Percentiles rank a stretch among this genome's conserved stretches.
These are phyloP conservation scores for Empidonax traillii DNA, from an alignment of 2,113 vertebrate genomes.

Conservation along the genomic window DNA sequence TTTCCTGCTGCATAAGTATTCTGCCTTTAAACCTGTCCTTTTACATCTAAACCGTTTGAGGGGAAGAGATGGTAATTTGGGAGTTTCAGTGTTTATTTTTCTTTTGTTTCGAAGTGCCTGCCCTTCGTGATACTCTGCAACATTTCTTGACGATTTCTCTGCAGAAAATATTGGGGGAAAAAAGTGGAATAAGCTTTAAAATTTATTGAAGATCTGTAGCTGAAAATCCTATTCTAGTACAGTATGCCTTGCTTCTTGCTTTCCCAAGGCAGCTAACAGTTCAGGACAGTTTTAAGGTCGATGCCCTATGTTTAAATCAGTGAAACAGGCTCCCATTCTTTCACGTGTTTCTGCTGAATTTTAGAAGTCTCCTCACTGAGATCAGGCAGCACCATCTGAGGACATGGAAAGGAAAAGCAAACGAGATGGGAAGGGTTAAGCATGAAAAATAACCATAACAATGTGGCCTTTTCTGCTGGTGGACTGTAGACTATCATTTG, in stretches of 20 bases:
- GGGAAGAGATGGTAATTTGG: background rate
- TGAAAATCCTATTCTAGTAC: background rate
- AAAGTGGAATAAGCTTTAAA: background rate
- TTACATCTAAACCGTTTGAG: background rate
- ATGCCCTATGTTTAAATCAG: background rate
- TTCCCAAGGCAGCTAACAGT: background rate
- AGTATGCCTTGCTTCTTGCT: background rate
- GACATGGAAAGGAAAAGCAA: background rate
- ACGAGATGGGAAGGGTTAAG: background rate
- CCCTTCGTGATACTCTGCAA: background rate
- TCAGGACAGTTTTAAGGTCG: background rate
- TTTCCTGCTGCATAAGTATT: background rate
- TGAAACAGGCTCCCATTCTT: background rate
- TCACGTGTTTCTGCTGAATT: background rate
- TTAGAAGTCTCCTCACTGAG: background rate
- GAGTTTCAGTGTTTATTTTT: background rate
- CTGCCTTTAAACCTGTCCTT: background rate
- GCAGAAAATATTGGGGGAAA: background rate
- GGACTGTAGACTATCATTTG: background rate
- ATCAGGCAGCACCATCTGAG: background rate
- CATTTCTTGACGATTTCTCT: background rate
- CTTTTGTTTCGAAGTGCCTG: accelerated
- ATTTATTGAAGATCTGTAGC: background rate
- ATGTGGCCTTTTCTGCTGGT: background rate
- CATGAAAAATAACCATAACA: background rate